Conservation (phyloP, 2,113 vertebrate genomes). For the Reinhardtius hippoglossoides region DNA sequence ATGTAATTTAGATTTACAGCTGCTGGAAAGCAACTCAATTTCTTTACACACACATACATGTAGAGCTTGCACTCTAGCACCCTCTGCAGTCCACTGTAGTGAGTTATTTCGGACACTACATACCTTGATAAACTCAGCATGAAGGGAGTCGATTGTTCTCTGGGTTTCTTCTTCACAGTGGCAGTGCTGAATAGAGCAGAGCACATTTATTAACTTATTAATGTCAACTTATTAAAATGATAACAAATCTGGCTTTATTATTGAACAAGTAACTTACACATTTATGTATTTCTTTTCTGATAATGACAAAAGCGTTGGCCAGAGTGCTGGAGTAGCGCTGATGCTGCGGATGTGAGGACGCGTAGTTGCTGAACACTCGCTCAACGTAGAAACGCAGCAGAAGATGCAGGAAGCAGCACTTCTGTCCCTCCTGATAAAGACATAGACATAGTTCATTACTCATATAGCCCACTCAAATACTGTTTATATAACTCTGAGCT, state of each 20-base stretch:
- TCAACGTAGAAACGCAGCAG: constrained; percentile 90
- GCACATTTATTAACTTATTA: background rate
- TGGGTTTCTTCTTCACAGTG: constrained; percentile 74
- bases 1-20: background rate
- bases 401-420: constrained; percentile 87
- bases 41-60: background rate
- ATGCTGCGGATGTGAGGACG: constrained; percentile 59
- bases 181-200: constrained; percentile 69
- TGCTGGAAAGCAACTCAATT: background rate
- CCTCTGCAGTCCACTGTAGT: constrained; percentile 9
- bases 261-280: constrained; percentile 83
- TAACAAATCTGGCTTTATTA: background rate
- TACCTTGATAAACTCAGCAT: constrained; percentile 75
- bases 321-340: constrained; percentile 82
- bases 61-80: background rate
- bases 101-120: background rate
- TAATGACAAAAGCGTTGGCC: constrained; percentile 86
- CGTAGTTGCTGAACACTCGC: constrained; percentile 88
- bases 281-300: constrained; percentile 82
- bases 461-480: background rate
- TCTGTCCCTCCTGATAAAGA: constrained; percentile 81
- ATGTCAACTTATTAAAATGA: background rate
- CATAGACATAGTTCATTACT: background rate
- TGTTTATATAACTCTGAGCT: background rate
- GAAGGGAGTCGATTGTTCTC: constrained; percentile 63